These are phyloP conservation scores for Dorcus parallelipipedus DNA, from an alignment of 2,888 invertebrate genomes.

Conservation along the genomic window DNA sequence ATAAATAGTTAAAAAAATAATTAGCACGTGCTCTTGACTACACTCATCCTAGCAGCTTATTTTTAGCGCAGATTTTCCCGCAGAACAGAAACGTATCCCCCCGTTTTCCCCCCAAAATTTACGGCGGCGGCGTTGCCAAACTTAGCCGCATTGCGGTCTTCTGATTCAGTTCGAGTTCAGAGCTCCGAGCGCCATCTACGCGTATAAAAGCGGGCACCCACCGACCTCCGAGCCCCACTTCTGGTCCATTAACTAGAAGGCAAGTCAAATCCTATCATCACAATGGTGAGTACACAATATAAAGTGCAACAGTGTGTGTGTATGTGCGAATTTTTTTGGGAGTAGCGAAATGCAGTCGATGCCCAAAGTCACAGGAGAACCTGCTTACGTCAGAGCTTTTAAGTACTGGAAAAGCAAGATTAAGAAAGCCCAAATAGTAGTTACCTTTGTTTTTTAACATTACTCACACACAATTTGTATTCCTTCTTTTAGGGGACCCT, in stretches of 20 bases:
- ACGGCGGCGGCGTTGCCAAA: constrained; percentile 24
- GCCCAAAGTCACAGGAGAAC: constrained; percentile 31
- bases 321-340: constrained; percentile 1
- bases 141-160: constrained; percentile 15
- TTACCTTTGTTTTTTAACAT: constrained; percentile 16
- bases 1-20: too few species aligned
- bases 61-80: constrained; percentile 3
- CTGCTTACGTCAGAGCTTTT: constrained; percentile 41
- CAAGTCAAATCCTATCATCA: constrained; percentile 47
- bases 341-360: constrained; percentile 8
- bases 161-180: constrained; percentile 23
- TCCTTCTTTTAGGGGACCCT: not conserved
- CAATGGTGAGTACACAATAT: constrained; percentile 22
- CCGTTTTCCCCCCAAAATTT: not conserved
- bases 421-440: constrained; percentile 45
- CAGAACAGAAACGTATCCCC: not conserved
- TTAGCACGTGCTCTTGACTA: constrained; percentile 13
- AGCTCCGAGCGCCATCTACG: constrained; percentile 65
- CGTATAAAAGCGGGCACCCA: constrained; percentile 70
- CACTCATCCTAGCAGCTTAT: not conserved
- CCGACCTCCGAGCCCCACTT: constrained; percentile 70
- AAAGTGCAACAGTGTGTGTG: not conserved
- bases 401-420: constrained; percentile 46
- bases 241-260: constrained; percentile 74
- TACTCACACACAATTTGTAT: not conserved